These are phyloP conservation scores for Setipinna tenuifilis DNA, from an alignment of 2,797 vertebrate species.

Conservation along the genomic window DNA sequence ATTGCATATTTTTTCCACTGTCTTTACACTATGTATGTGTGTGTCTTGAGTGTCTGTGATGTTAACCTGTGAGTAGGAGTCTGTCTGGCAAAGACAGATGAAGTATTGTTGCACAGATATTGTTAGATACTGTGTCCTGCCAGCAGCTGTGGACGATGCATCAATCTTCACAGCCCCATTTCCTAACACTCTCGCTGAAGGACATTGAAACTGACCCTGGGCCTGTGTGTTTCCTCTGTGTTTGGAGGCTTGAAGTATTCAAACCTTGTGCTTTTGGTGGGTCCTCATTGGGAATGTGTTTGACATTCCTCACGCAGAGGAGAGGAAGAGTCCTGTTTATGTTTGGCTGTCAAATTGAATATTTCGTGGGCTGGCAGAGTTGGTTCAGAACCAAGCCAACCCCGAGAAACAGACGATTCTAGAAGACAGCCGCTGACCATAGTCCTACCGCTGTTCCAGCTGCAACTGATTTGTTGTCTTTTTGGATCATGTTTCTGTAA, in stretches of 20 bases:
- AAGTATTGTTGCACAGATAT: not conserved
- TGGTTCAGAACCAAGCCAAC: not conserved
- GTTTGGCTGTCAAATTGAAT: slow-evolving; percentile 23
- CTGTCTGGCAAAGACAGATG: not conserved
- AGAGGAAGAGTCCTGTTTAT: slow-evolving; percentile 25
- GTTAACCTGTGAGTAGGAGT: not conserved
- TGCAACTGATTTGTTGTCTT: slow-evolving; percentile 29
- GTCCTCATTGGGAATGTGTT: not conserved
- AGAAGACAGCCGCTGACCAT: slow-evolving; percentile 2
- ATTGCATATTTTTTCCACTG: no score
- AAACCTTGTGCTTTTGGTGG: not conserved
- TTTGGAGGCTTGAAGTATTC: not conserved
- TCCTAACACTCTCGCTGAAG: not conserved
- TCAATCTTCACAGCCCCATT: slow-evolving; percentile 13
- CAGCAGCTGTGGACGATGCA: not conserved
- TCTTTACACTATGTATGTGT: not conserved
- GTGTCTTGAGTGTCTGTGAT: not conserved
- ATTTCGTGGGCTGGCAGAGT: slow-evolving; percentile 14
- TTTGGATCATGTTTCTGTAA: slow-evolving; percentile 23
- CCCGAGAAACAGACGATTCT: not conserved
- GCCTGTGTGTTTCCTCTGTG: not conserved
- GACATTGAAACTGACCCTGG: not conserved
- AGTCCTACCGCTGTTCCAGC: slow-evolving; percentile 13
- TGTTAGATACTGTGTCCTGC: not conserved
- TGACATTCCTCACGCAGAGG: not conserved